These are phyloP conservation scores for Parasteatoda tepidariorum DNA, from an alignment of 1,140 invertebrate genomes.

Conservation along the genomic window DNA sequence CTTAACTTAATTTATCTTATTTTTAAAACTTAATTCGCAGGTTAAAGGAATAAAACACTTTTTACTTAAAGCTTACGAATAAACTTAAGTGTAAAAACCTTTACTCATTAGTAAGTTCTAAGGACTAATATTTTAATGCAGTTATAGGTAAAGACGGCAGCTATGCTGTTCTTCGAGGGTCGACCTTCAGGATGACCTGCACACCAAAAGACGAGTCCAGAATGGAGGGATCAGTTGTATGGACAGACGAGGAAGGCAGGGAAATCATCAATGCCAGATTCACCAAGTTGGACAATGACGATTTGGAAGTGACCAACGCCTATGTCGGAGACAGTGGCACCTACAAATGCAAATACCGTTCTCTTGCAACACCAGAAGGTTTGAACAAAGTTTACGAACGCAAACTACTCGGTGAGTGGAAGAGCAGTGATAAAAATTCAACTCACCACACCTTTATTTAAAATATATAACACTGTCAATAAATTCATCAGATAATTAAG, in stretches of 20 bases:
- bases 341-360: slow-evolving; percentile 21
- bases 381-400: slow-evolving; percentile 7
- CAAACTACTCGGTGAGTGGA: slow-evolving; percentile 31
- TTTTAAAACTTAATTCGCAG: too few relatives aligned
- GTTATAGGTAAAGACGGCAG: background rate
- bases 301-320: slow-evolving; percentile 9
- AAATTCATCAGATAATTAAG: too few relatives aligned
- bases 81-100: too few relatives aligned
- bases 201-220: background rate
- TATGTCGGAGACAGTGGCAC: slow-evolving; percentile 23
- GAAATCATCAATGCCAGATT: slow-evolving; percentile 16
- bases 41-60: too few relatives aligned
- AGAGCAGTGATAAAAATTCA: too few relatives aligned
- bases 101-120: too few relatives aligned
- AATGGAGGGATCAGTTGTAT: background rate
- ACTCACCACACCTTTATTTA: too few relatives aligned
- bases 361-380: too few relatives aligned
- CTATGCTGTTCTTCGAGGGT: slow-evolving; percentile 14
- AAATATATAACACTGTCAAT: too few relatives aligned
- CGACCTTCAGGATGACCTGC: background rate
- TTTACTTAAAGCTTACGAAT: too few relatives aligned
- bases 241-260: slow-evolving; percentile 10
- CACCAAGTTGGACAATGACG: background rate
- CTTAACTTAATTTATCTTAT: too few relatives aligned
- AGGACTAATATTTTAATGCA: too few relatives aligned